Evolutionary conservation across 92 coral and sea anemone species (phyloP).

Genomic region (Phenganax marumi): DNA sequence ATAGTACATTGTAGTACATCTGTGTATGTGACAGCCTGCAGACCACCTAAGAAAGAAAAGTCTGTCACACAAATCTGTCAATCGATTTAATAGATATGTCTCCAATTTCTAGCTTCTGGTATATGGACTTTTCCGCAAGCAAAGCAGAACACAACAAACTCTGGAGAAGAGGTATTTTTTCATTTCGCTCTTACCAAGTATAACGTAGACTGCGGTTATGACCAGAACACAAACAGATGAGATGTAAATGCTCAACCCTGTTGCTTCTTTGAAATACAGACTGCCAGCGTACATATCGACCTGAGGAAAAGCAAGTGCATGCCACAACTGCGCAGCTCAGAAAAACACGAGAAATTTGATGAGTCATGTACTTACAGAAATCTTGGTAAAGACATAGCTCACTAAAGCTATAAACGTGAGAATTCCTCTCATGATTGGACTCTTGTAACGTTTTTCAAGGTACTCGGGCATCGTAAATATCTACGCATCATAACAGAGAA

Average conservation of each 20-base stretch:
- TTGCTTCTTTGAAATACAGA: slow-evolving; percentile 48
- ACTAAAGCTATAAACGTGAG: slow-evolving; percentile 57
- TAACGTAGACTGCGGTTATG: slow-evolving; percentile 47
- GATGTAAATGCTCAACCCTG: slow-evolving; percentile 53
- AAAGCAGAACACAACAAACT: too few relatives aligned
- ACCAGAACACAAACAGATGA: slow-evolving; percentile 41
- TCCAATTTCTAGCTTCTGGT: too few relatives aligned
- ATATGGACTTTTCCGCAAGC: too few relatives aligned
- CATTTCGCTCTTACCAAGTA: background rate
- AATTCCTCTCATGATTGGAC: slow-evolving; percentile 53
- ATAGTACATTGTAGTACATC: slow-evolving; percentile 57
- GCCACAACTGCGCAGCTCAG: background rate
- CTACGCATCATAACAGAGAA: slow-evolving; percentile 12
- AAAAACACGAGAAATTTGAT: background rate
- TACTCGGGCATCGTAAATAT: slow-evolving; percentile 68
- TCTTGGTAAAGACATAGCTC: slow-evolving; percentile 59
- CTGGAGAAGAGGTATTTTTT: too few relatives aligned
- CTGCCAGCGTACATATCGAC: slow-evolving; percentile 57
- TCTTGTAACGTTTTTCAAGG: slow-evolving; percentile 58
- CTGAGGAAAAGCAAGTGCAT: background rate
- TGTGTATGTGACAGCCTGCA: slow-evolving; percentile 56
- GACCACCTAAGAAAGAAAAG: slow-evolving; percentile 48
- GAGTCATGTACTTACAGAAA: slow-evolving; percentile 52
- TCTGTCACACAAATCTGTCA: background rate
- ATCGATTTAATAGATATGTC: too few relatives aligned